Conservation (phyloP, 2,888 invertebrate genomes). For the Caenorhabditis sinica region DNA sequence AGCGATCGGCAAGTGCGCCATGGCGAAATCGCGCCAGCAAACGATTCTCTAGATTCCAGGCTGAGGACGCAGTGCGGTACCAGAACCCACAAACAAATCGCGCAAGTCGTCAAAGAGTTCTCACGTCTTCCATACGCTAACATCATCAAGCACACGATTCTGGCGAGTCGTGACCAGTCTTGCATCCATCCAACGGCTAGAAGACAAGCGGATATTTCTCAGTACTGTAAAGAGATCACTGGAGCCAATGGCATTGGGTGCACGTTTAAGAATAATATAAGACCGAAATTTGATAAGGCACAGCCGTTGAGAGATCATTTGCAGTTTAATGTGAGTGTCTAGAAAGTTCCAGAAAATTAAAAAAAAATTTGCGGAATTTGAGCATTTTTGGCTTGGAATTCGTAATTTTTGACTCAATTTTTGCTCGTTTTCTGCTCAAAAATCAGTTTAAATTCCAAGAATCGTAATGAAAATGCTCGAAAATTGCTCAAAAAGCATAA, state of each 20-base stretch:
- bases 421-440: too few species aligned
- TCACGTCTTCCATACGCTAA: slow-evolving; percentile 87
- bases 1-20: too few species aligned
- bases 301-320: slow-evolving; percentile 61
- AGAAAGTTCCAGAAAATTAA: too few species aligned
- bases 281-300: slow-evolving; percentile 56
- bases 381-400: too few species aligned
- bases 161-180: slow-evolving; percentile 89
- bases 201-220: slow-evolving; percentile 71
- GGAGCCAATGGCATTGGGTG: slow-evolving; percentile 72
- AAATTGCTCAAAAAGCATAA: too few species aligned
- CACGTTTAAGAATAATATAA: slow-evolving; percentile 68
- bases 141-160: slow-evolving; percentile 85
- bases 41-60: too few species aligned
- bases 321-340: slow-evolving; percentile 56
- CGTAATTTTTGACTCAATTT: too few species aligned
- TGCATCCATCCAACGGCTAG: slow-evolving; percentile 86
- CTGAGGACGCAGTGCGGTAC: too few species aligned
- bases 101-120: slow-evolving; percentile 90
- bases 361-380: too few species aligned
- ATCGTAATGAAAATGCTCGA: too few species aligned
- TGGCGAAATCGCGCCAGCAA: too few species aligned
- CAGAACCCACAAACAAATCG: slow-evolving; percentile 90
- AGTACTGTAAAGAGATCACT: slow-evolving; percentile 88
- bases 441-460: too few species aligned